phyloP scores from a whole-genome alignment of 2,888 invertebrate genomes.

The Epirrhoe alternata region DNA sequence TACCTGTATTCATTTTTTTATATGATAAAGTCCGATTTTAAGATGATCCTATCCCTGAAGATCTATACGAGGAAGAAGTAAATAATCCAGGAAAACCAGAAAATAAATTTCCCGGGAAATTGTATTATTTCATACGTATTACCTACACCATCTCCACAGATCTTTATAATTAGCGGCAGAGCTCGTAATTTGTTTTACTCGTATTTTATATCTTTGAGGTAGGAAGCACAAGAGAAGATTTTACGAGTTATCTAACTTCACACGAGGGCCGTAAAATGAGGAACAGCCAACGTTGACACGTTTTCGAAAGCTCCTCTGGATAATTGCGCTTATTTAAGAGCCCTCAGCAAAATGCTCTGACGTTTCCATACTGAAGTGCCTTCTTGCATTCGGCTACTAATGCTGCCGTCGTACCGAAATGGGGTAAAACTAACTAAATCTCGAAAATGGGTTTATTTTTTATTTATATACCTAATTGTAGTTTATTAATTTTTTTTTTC shows the following conservation, averaged over 20 bases:
- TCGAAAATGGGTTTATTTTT: too few relatives aligned
- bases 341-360: slow-evolving; percentile 7
- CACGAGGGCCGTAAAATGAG: slow-evolving; percentile 47
- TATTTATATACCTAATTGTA: too few relatives aligned
- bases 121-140: too few relatives aligned
- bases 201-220: slow-evolving; percentile 30
- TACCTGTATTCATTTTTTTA: too few relatives aligned
- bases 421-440: too few relatives aligned
- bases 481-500: too few relatives aligned
- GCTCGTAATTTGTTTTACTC: slow-evolving; percentile 28
- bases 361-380: slow-evolving; percentile 11
- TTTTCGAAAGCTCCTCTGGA: slow-evolving; percentile 41
- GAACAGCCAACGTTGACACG: slow-evolving; percentile 41
- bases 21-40: too few relatives aligned
- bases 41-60: too few relatives aligned
- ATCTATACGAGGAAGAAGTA: too few relatives aligned
- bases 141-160: neutral
- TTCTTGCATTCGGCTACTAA: slow-evolving; percentile 1
- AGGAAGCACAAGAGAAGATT: slow-evolving; percentile 38
- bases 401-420: too few relatives aligned
- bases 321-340: slow-evolving; percentile 30
- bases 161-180: slow-evolving; percentile 12
- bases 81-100: too few relatives aligned
- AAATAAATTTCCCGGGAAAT: too few relatives aligned
- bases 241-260: slow-evolving; percentile 49